Conservation (phyloP, 92 coral and sea anemone genomes). For the Phenganax stokvisi region DNA sequence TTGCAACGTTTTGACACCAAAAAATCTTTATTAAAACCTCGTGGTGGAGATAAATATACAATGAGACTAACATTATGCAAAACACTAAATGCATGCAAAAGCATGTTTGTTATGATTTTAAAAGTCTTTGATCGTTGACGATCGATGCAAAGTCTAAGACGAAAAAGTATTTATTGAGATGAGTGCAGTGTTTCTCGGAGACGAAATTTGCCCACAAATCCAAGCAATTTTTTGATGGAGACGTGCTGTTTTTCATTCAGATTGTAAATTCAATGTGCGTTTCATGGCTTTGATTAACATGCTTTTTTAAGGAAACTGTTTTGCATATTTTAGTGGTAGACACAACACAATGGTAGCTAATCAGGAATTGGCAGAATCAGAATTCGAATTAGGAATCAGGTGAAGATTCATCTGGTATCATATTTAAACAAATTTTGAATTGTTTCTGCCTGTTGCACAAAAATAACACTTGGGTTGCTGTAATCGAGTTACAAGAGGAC, state of each 20-base stretch:
- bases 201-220: neutral
- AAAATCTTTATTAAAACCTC: too few relatives aligned
- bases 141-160: too few relatives aligned
- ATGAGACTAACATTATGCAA: too few relatives aligned
- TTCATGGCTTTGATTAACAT: neutral
- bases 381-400: too few relatives aligned
- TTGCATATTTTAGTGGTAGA: slow-evolving; percentile 4
- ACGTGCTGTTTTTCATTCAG: neutral
- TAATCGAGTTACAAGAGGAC: neutral
- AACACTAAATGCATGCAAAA: too few relatives aligned
- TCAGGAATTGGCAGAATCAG: too few relatives aligned
- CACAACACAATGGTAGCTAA: neutral
- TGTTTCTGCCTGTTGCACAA: neutral
- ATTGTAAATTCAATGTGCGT: neutral
- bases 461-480: neutral
- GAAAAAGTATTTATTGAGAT: too few relatives aligned
- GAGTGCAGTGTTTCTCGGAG: too few relatives aligned
- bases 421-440: neutral
- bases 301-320: slow-evolving; percentile 4
- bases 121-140: too few relatives aligned
- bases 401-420: neutral
- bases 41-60: too few relatives aligned
- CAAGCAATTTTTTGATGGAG: neutral
- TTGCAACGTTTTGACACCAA: too few relatives aligned
- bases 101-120: too few relatives aligned